Conservation (phyloP, 2,113 vertebrate species). For the Phrynosoma platyrhinos region DNA sequence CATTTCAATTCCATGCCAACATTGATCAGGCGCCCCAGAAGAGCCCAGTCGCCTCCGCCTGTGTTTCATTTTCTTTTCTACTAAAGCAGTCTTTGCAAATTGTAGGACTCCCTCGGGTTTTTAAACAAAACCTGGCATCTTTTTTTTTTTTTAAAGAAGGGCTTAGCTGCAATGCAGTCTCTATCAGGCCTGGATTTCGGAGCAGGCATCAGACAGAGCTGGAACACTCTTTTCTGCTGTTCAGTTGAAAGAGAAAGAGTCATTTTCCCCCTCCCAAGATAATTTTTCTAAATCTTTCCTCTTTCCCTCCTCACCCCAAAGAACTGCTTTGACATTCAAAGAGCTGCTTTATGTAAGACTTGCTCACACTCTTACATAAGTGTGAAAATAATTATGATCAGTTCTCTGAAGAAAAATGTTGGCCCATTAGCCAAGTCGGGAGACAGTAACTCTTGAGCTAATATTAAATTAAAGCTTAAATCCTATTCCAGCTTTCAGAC, state of each 20-base stretch:
- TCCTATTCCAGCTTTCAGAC: not conserved
- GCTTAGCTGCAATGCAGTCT: constrained; percentile 4
- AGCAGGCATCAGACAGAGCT: not conserved
- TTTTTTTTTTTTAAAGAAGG: not conserved
- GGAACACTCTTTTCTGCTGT: not conserved
- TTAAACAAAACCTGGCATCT: constrained; percentile 4
- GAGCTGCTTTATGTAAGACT: not conserved
- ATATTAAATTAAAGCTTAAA: not conserved
- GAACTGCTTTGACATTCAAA: not conserved
- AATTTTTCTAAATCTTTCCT: not conserved
- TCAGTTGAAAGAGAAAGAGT: not conserved
- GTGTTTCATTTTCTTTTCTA: not conserved
- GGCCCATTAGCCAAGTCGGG: not conserved
- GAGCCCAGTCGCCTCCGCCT: not conserved
- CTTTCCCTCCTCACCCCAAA: not conserved
- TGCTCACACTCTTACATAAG: not conserved
- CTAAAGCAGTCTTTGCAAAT: constrained; percentile 11
- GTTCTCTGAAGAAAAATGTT: not conserved
- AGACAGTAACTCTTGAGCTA: not conserved
- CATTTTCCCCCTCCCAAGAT: not conserved
- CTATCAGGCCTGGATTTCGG: not conserved
- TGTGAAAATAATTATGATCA: not conserved
- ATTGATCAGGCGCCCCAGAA: constrained; percentile 9
- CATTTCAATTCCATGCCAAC: constrained; percentile 24
- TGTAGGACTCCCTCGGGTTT: constrained; percentile 2